Conservation (phyloP, 2,797 vertebrate genomes). For the Acrossocheilus fasciatus region DNA sequence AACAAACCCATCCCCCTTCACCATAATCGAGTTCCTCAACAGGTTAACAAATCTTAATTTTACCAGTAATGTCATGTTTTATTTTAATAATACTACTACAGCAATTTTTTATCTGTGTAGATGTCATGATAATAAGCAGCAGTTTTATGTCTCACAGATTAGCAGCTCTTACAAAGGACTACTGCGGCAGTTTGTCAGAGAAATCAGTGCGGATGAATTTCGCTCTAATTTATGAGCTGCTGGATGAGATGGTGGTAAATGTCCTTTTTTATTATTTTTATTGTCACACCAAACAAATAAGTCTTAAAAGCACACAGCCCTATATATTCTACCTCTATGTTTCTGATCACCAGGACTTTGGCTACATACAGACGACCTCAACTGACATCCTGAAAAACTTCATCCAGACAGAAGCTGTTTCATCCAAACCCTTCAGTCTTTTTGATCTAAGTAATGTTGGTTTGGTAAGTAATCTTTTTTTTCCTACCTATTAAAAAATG, state of each 20-base stretch:
- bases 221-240: constrained; percentile 88
- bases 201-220: constrained; percentile 86
- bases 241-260: constrained; percentile 90
- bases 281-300: background rate
- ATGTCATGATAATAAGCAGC: background rate
- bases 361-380: constrained; percentile 88
- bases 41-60: constrained; percentile 71
- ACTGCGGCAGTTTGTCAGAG: constrained; percentile 86
- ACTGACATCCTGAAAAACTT: constrained; percentile 90
- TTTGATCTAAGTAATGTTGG: constrained; percentile 90
- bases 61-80: background rate
- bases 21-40: constrained; percentile 87
- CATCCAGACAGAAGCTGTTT: constrained; percentile 87
- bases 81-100: constrained; percentile 8
- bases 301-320: background rate
- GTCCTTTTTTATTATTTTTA: background rate
- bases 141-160: constrained; percentile 73
- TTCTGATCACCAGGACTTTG: constrained; percentile 81
- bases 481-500: background rate
- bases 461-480: constrained; percentile 74
- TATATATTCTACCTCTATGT: background rate
- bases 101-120: background rate
- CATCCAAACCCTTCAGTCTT: constrained; percentile 86
- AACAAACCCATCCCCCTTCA: constrained; percentile 82
- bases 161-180: constrained; percentile 84